Base-by-base conservation (phyloP, 1,140 invertebrate species). In the Lordiphosa mommai region DNA sequence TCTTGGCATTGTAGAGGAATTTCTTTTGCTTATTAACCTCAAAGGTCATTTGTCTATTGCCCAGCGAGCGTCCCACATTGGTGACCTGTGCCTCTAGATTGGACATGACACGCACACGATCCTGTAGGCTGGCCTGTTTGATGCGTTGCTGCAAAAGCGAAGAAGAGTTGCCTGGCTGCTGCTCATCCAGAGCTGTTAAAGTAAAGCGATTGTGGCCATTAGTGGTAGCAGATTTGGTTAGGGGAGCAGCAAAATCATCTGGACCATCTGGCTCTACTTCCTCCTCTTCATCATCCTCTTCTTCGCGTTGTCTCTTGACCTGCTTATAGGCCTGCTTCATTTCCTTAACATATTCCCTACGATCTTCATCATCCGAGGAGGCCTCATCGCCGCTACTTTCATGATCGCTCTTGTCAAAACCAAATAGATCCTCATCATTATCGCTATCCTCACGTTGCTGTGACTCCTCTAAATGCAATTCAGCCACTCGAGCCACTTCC, bases 311-410 rank as follows among this genome's bases (percentile, higher is more conserved):
- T 57, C 84, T 73, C 63, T 88, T 80, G 13, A 82, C 82, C 69
- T 91, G 88, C 53, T 89, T 89, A 73, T 94, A 94, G 67, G 96
- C 92, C 74, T 94, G 93, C 74, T 95, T 94, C 20, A 96, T 91
- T 91, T 97, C 95, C 72, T 94, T 93, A 0, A 92, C 91, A 93
- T 94, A 96, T 14, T 92, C 90, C 65, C 92, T 92, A 23, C 96
- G 94, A 89, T 96, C 95, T 52, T 96, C 95, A n/a, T 96, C 95
- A 70, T 96, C 95, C 0, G 94, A 94, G 66, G 91, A 92, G 29
- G 89, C 89, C 10, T 89, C 90, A 48, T 85, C 84, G 1, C 41
- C 74, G 20, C 58, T 67, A 27, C 58, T 67, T 4, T 69, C 64
- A 14, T 36, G 46, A 49, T 88, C 69, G 36, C 59, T 85, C 64